Base-by-base conservation (phyloP, 2,797 vertebrate genomes). In the Otolemur crassicaudatus region DNA sequence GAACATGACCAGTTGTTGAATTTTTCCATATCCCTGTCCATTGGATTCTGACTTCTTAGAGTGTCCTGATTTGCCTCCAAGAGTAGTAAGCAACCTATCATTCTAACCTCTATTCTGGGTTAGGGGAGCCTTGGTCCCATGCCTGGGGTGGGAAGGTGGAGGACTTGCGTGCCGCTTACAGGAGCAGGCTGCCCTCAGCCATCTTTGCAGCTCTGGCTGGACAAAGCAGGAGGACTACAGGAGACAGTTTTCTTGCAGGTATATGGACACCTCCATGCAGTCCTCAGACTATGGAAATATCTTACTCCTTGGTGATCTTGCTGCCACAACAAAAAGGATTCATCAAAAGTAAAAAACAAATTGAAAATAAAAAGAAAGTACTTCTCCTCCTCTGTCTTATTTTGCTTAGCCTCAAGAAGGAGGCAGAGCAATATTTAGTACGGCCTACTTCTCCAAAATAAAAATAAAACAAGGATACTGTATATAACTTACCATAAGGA, bases 361-460 rank as follows among this genome's bases (percentile, higher is more conserved):
- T 46, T 63, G 60, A 8, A 43, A 65, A 67, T 16, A 53, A 69
- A 49, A 34, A 7, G 37, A 49, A 82, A 56, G 17, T 7, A 72
- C 25, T 70, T 94, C 43, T 40, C 1, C 67, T 27, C 81, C 9
- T 40, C 27, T n/a, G 20, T 31, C 22, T 83, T 90, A 25, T 40
- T 87, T 80, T 94, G 23, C 23, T 82, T 60, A 77, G 6, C 5
- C 11, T 13, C 25, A 69, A 75, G 53, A 20, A 85, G 7, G 13
- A 90, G 19, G 31, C 19, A 75, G 61, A 77, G 80, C 23, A 85
- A n/a, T 61, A 77, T 76, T 84, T 72, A 76, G 19, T 40, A 31
- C 61, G 60, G 34, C 5, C 6, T 90, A 73, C 43, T 80, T 96
- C 40, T 25, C 76, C 79, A 91, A 89, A 81, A 65, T 70, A 12